Percentiles rank a stretch among this genome's conserved stretches.
Evolutionary conservation across 2,888 invertebrate species (phyloP).

Genomic region (Eupithecia insigniata): DNA sequence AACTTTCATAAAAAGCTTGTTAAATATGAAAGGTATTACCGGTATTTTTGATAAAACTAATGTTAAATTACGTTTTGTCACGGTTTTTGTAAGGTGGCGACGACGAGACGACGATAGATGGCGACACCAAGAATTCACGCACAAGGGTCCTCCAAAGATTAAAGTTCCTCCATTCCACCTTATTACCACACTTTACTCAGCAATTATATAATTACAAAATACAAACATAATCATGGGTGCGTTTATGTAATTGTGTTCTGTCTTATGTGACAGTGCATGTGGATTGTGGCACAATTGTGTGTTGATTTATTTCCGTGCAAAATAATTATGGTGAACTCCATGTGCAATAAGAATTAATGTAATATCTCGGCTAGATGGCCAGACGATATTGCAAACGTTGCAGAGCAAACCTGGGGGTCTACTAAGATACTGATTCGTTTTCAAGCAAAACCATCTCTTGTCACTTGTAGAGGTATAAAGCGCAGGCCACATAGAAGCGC

Average conservation of each 20-base stretch:
- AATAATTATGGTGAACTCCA: neutral
- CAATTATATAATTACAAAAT: slow-evolving; percentile 16
- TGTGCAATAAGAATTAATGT: neutral
- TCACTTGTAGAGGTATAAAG: too few relatives aligned
- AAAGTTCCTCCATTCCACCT: slow-evolving; percentile 11
- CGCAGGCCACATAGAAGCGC: too few relatives aligned
- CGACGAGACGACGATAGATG: neutral
- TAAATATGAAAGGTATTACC: neutral
- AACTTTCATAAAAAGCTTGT: neutral
- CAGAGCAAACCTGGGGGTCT: too few relatives aligned
- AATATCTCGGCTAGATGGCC: neutral
- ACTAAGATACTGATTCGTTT: too few relatives aligned
- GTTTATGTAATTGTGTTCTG: slow-evolving; percentile 3
- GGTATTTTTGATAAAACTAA: too few relatives aligned
- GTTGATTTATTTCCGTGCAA: slow-evolving; percentile 9
- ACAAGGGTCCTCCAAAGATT: slow-evolving; percentile 15
- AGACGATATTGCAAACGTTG: too few relatives aligned
- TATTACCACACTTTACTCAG: slow-evolving; percentile 15
- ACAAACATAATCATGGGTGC: slow-evolving; percentile 5
- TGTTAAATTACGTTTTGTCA: neutral
- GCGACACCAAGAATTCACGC: slow-evolving; percentile 31
- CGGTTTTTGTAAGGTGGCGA: neutral
- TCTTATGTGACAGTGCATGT: slow-evolving; percentile 5
- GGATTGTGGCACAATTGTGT: neutral
- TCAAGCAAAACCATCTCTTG: too few relatives aligned